phyloP scores from a whole-genome alignment of 2,888 invertebrate species.

The Alloplasta piceator region DNA sequence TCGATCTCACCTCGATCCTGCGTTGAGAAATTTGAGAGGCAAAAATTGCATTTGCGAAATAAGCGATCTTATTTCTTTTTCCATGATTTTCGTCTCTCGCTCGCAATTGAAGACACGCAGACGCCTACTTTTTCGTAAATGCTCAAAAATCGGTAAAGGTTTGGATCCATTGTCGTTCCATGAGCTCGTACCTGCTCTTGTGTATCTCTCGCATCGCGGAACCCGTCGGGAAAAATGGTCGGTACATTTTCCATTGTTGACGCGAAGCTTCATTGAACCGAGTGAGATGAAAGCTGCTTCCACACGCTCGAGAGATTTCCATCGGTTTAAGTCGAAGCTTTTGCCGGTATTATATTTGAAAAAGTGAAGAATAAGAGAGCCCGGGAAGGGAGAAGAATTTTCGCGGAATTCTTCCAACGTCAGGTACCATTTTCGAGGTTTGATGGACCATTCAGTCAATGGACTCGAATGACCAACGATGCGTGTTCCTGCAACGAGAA shows the following conservation, averaged over 20 bases:
- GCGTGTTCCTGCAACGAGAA: background rate
- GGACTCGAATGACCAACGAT: background rate
- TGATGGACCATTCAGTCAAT: background rate
- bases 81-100: background rate
- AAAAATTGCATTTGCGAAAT: too few relatives aligned
- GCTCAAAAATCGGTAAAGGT: conserved; percentile 5
- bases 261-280: background rate
- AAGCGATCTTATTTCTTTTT: too few relatives aligned
- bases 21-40: too few relatives aligned
- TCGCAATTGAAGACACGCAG: background rate
- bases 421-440: background rate
- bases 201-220: background rate
- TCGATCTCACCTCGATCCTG: too few relatives aligned
- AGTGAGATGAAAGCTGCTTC: conserved; percentile 2
- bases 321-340: background rate
- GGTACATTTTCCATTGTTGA: conserved; percentile 26
- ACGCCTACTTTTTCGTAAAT: conserved; percentile 17
- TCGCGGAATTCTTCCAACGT: background rate
- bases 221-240: background rate
- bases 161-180: conserved; percentile 30
- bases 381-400: background rate
- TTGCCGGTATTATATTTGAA: background rate
- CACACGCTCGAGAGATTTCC: background rate
- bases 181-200: conserved; percentile 36
- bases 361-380: background rate